Evolutionary conservation across 1,140 invertebrate species (phyloP), one percentile per base, ranked within the genome.

Genomic region (Muscidifurax raptorellus): DNA sequence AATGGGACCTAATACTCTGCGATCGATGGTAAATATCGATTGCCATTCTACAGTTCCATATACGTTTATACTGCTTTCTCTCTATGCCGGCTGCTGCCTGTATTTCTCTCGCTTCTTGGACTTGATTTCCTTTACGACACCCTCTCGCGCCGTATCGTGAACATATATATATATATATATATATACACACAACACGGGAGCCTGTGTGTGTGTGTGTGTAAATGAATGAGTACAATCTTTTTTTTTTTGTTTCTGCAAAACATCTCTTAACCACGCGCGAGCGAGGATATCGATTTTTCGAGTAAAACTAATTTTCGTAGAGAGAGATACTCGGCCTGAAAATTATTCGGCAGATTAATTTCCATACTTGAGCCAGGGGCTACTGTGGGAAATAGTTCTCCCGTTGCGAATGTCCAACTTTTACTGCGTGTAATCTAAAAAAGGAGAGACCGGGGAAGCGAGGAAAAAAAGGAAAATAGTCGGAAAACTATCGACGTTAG

Each of bases 11-110:
- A 81, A 69, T 80, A 81, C 64, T 32, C 25, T 9, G 64, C 5
- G 52, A 81, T 82, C 52, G 80, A 82, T 76, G n/a, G 47, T 27
- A 44, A 75, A 64, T 82, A 82, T 76, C 52, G 80, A 82, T 75
- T 59, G 79, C 15, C 28, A 18, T 72, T 28, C 44, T 52, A 36
- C 40, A 15, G 36, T 47, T 28, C 28, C 18, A 66, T 30, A 66
- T 1, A 22, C 76, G 13, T 12, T 28, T 67, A 32, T 13, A 67
- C 15, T 15, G 36, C 36, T n/a, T n/a, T n/a, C n/a, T n/a, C n/a
- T n/a, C n/a, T n/a, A n/a, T n/a, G n/a, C n/a, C n/a, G n/a, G n/a
- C 13, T 9, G 40, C 40, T 47, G 44, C 22, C 67, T 40, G 15
- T 44, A 72, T 72, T 28, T 81, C 32, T 25, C 40, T 72, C 28